A percentile compares a stretch with the other conserved stretches of the same genome.
Evolutionary conservation across 2,113 vertebrate species (phyloP).

Genomic region (Dissostichus mawsoni): DNA sequence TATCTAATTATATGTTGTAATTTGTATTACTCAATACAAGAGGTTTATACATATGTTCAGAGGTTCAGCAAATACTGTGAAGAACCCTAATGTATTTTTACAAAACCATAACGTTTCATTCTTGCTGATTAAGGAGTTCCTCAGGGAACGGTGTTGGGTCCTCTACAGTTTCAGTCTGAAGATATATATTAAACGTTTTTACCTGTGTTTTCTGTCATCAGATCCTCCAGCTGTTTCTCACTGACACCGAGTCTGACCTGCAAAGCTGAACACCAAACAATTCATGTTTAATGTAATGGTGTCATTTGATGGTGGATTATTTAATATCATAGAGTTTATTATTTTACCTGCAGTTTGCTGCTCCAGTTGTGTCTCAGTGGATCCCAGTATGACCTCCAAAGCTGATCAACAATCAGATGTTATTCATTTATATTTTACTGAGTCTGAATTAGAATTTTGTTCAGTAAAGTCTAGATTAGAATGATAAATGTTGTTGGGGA

Average conservation of each 20-base stretch:
- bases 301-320: too few relatives aligned
- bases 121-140: background rate
- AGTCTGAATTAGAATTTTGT: background rate
- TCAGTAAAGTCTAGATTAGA: background rate
- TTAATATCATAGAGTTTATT: background rate
- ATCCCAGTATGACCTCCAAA: constrained; percentile 16
- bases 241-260: constrained; percentile 11
- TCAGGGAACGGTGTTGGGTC: background rate
- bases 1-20: too few relatives aligned
- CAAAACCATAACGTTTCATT: background rate
- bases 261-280: background rate
- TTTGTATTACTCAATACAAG: too few relatives aligned
- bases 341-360: background rate
- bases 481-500: background rate
- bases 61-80: too few relatives aligned
- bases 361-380: background rate
- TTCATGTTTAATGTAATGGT: background rate
- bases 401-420: background rate
- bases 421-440: background rate
- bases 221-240: constrained; percentile 13
- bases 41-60: too few relatives aligned
- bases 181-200: background rate
- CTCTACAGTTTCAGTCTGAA: background rate
- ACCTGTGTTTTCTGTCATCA: constrained; percentile 28
- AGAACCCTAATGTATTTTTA: too few relatives aligned